Conservation (phyloP, 2,113 vertebrate genomes). For the Cololabis saira region DNA sequence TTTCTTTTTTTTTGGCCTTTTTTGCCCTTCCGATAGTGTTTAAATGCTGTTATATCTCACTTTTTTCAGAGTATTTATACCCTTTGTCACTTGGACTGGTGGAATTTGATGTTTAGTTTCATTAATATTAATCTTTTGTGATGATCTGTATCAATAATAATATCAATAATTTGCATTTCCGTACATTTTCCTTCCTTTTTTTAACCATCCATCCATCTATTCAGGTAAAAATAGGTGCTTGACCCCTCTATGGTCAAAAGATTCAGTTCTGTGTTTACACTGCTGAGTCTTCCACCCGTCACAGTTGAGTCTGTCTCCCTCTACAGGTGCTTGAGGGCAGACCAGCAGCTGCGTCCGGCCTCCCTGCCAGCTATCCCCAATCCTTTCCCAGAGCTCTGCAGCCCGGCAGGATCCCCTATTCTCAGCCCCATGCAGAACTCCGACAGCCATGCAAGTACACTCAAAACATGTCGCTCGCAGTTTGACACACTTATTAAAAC, state of each 20-base stretch:
- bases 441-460: constrained; percentile 85
- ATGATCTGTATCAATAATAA: no score
- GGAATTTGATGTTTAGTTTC: no score
- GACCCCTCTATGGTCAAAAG: background rate
- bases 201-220: no score
- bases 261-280: background rate
- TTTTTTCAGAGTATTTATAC: no score
- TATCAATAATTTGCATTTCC: no score
- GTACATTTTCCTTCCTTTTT: no score
- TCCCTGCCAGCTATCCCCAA: constrained; percentile 97
- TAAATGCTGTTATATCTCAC: no score
- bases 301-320: constrained; percentile 57
- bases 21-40: no score
- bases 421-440: constrained; percentile 83
- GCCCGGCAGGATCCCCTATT: constrained; percentile 86
- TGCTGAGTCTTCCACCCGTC: background rate
- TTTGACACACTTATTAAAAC: background rate
- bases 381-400: constrained; percentile 96
- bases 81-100: no score
- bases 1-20: no score
- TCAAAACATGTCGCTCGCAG: accelerated
- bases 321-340: constrained; percentile 90
- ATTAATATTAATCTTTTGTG: no score
- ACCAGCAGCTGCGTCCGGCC: constrained; percentile 89
- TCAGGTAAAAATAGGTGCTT: no score